Base-by-base conservation (phyloP, 2,113 vertebrate genomes). In the Dicrurus megarhynchus region DNA sequence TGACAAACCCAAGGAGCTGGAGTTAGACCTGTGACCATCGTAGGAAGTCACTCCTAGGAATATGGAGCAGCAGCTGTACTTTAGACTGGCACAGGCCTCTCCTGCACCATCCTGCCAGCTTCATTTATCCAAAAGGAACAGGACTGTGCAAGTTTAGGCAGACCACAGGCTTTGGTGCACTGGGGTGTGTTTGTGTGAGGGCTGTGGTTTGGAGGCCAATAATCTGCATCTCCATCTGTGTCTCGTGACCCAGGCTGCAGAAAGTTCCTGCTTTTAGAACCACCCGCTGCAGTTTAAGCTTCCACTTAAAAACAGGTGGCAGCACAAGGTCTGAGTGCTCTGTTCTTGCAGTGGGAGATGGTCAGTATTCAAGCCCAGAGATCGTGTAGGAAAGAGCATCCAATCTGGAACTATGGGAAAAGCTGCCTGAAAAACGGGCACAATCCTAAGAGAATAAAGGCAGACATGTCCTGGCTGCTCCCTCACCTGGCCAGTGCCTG, bases 181-280 rank as follows among this genome's bases (percentile, higher is more conserved):
- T 6, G 23, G n/a, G 47, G 55, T 5, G 3, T 12, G 15, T 64
- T 47, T 67, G 9, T 19, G 6, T 22, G 56, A 60, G 17, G 5
- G 27, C 26, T 81, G 85, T 60, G 63, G 26, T 49, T 82, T 67
- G 74, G 42, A 84, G 32, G 30, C 18, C 74, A n/a, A 6, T 7
- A 33, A 75, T 47, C 52, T 77, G 60, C 63, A 50, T 42, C 18
- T 75, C 41, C 47, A 14, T 26, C 49, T n/a, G 21, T 21, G 32
- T 4, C 0, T 0, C 0, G 1, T 37, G 47, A 60, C 9, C 42
- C 33, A 11, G 37, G 13, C 79, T 35, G 39, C 60, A 47, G 50
- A 63, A 67, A 41, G 20, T 21, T 68, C 50, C 87, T 50, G 64
- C 55, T 67, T 47, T 22, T 32, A 24, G 13, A 87, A 22, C 30